A percentile compares a stretch with the other conserved stretches of the same genome.
These are phyloP conservation scores for Eristalis arbustorum DNA, from an alignment of 2,888 invertebrate species.

Conservation along the genomic window DNA sequence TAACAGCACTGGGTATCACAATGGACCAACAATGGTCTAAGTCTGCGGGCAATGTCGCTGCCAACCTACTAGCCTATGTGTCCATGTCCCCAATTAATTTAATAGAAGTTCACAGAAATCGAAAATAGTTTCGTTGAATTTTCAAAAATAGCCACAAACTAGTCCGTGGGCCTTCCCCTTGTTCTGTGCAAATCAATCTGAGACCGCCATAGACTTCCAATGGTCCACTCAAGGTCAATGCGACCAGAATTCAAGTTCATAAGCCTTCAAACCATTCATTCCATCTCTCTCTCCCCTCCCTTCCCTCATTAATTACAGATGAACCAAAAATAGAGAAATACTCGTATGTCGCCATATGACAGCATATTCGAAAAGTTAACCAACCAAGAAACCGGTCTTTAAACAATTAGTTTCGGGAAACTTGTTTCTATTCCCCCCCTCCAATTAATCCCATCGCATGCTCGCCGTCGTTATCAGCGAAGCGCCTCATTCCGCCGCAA, in stretches of 20 bases:
- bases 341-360: background rate
- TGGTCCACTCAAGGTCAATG: background rate
- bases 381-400: background rate
- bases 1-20: too few species aligned
- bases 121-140: too few species aligned
- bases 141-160: too few species aligned
- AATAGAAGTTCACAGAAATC: too few species aligned
- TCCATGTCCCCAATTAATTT: too few species aligned
- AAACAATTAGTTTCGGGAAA: background rate
- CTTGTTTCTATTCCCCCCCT: background rate
- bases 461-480: background rate
- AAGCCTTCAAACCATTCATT: background rate
- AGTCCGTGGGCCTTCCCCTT: too few species aligned
- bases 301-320: background rate
- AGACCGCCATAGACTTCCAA: too few species aligned
- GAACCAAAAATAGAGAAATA: background rate
- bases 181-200: too few species aligned
- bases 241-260: background rate
- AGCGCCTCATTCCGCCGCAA: conserved; percentile 5
- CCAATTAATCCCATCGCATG: background rate
- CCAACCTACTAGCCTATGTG: too few species aligned
- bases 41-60: too few species aligned
- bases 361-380: background rate
- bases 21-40: too few species aligned
- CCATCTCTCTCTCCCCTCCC: too few species aligned